phyloP scores from a whole-genome alignment of 2,797 vertebrate species.

The Pantherophis alleghaniensis region DNA sequence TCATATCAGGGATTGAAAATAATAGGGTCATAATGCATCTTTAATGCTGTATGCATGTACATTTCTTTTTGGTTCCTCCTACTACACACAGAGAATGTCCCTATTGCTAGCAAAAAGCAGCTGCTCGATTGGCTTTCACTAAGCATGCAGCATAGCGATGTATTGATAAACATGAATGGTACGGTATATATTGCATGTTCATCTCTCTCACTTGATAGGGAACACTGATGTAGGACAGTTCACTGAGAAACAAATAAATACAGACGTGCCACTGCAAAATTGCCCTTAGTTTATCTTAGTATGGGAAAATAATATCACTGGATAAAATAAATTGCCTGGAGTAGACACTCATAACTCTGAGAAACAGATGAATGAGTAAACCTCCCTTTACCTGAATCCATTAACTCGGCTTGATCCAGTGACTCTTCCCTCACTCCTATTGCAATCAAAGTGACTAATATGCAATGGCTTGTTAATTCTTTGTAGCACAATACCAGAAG shows the following conservation, averaged over 20 bases:
- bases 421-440: not conserved
- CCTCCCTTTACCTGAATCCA: not conserved
- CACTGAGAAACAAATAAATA: not conserved
- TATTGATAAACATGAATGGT: not conserved
- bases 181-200: not conserved
- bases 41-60: not conserved
- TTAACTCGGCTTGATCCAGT: slow-evolving; percentile 24
- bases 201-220: not conserved
- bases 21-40: not conserved
- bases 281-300: slow-evolving; percentile 20
- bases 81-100: too few relatives aligned
- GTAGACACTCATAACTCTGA: not conserved
- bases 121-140: not conserved
- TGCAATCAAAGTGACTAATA: not conserved
- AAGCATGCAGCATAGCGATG: not conserved
- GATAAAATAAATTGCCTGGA: slow-evolving; percentile 38
- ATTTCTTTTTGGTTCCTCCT: not conserved
- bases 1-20: not conserved
- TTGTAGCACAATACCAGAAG: slow-evolving; percentile 6
- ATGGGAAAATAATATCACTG: slow-evolving; percentile 23
- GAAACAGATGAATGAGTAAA: slow-evolving; percentile 28
- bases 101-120: not conserved
- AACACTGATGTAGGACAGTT: not conserved
- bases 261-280: not conserved
- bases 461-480: slow-evolving; percentile 24